These are phyloP conservation scores for Lamprologus sp. DNA, from an alignment of 2,113 vertebrate species.

Conservation along the genomic window DNA sequence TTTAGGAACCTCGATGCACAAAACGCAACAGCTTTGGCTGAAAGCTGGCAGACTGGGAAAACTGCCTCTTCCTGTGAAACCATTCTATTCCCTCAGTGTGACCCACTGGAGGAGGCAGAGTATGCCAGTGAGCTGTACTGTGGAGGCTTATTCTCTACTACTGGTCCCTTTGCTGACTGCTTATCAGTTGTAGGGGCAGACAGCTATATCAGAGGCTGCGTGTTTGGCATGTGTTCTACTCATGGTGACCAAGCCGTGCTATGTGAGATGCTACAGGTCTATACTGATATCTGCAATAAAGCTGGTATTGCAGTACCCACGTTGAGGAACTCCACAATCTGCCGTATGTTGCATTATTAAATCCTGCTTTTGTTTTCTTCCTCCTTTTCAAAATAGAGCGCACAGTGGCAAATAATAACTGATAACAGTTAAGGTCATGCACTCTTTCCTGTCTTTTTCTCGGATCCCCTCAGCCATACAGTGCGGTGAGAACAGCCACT, in stretches of 20 bases:
- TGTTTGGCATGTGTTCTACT: conserved; percentile 69
- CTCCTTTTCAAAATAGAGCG: neutral
- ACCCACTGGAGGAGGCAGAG: conserved; percentile 28
- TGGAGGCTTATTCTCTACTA: conserved; percentile 62
- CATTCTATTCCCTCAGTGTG: conserved; percentile 50
- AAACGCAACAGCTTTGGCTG: conserved; percentile 41
- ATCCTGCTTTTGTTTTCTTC: neutral
- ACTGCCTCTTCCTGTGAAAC: conserved; percentile 52
- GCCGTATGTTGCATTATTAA: conserved; percentile 66
- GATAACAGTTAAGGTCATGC: neutral
- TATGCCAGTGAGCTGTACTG: conserved; percentile 68
- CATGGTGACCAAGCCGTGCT: conserved; percentile 52
- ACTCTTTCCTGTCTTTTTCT: neutral
- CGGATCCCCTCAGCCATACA: conserved; percentile 30
- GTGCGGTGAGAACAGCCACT: conserved; percentile 68
- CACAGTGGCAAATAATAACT: neutral
- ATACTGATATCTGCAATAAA: conserved; percentile 65
- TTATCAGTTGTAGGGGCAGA: conserved; percentile 53
- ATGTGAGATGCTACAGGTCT: conserved; percentile 65
- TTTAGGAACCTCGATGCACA: conserved; percentile 50
- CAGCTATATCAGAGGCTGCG: conserved; percentile 72
- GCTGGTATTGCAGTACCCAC: conserved; percentile 59
- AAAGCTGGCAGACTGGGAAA: conserved; percentile 65
- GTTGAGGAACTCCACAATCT: conserved; percentile 76
- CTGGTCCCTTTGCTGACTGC: conserved; percentile 71